Percentiles rank a stretch among this genome's conserved stretches.
Evolutionary conservation across 2,888 invertebrate genomes (phyloP).

Genomic region (Arctia plantaginis): DNA sequence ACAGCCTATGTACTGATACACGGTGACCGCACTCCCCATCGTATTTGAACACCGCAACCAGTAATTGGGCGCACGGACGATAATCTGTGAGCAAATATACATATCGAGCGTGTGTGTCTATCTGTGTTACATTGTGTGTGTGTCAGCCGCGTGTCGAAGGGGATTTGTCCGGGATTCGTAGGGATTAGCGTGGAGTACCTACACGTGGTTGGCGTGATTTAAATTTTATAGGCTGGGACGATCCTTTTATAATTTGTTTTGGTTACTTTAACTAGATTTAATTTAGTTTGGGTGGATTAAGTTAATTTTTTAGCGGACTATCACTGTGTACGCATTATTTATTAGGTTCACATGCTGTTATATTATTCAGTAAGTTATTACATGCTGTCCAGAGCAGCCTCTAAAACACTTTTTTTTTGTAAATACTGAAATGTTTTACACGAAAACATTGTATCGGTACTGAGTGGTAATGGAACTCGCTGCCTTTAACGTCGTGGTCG

Average conservation of each 20-base stretch:
- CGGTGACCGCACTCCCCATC: constrained; percentile 23
- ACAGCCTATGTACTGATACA: constrained; percentile 15
- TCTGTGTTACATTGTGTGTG: constrained; percentile 4
- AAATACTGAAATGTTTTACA: no score
- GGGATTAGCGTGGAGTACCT: constrained; percentile 21
- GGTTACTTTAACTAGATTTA: constrained; percentile 3
- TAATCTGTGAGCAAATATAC: constrained; percentile 64
- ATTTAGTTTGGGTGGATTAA: constrained; percentile 8
- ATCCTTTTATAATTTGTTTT: constrained; percentile 17
- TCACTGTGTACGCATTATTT: not conserved
- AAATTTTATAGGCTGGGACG: constrained; percentile 13
- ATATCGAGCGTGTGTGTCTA: constrained; percentile 1
- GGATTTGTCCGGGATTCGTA: constrained; percentile 21
- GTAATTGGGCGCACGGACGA: constrained; percentile 60
- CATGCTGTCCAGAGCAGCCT: no score
- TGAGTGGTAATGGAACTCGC: not conserved
- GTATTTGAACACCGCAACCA: constrained; percentile 43
- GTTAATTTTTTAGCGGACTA: not conserved
- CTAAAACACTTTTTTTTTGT: no score
- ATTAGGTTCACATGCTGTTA: not conserved
- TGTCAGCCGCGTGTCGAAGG: constrained; percentile 13
- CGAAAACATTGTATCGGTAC: not conserved
- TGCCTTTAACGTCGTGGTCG: not conserved
- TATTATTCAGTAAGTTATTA: not conserved
- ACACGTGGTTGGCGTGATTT: constrained; percentile 15